These are phyloP conservation scores for Shargacucullia verbasci DNA, from an alignment of 2,888 invertebrate genomes.

Conservation along the genomic window DNA sequence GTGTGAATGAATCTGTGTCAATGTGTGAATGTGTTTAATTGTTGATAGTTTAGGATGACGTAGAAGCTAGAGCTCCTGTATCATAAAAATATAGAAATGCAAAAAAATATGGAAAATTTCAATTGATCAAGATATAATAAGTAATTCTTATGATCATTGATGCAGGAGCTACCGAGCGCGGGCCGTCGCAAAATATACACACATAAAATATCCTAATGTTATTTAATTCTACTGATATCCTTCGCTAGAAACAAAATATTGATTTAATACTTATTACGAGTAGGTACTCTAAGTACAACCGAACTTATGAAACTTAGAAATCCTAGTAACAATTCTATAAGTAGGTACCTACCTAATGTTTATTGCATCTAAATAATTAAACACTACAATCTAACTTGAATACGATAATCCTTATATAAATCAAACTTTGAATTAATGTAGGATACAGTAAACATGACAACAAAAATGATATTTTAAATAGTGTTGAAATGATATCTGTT, in stretches of 20 bases:
- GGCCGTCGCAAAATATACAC: constrained; percentile 37
- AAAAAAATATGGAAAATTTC: neutral
- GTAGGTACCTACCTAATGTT: no score
- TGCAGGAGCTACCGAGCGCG: constrained; percentile 1
- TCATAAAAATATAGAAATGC: neutral
- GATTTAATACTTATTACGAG: neutral
- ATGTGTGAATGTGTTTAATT: constrained; percentile 1
- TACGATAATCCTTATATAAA: constrained; percentile 38
- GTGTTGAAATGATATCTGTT: constrained; percentile 45
- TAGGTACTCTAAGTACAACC: no score
- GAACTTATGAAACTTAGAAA: neutral
- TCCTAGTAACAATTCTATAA: neutral
- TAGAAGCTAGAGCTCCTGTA: neutral
- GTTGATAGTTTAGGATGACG: neutral
- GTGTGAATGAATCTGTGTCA: constrained; percentile 31
- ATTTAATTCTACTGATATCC: neutral
- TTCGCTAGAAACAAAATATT: neutral
- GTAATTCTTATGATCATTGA: constrained; percentile 3
- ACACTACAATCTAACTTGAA: constrained; percentile 22
- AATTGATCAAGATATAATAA: neutral
- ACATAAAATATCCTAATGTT: neutral
- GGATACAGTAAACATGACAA: constrained; percentile 42
- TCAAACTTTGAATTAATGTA: constrained; percentile 28
- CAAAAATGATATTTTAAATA: constrained; percentile 49
- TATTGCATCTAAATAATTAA: constrained; percentile 29